Evolutionary conservation across 2,888 invertebrate species (phyloP).

Genomic region (Chalcis sispes): DNA sequence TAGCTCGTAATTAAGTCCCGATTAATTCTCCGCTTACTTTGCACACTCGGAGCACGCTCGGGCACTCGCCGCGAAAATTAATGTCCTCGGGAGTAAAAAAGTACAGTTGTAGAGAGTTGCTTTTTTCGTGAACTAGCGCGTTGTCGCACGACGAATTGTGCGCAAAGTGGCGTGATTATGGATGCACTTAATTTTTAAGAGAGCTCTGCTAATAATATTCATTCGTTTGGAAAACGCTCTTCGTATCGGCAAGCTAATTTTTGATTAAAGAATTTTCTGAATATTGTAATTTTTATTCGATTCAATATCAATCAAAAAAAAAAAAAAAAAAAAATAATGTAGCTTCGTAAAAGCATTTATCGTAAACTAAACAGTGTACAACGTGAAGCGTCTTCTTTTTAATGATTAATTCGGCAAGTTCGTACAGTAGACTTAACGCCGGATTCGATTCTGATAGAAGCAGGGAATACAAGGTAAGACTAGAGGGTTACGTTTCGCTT

Average conservation of each 20-base stretch:
- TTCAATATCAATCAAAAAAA: too few relatives aligned
- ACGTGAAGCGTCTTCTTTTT: background rate
- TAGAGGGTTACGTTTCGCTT: slow-evolving; percentile 22
- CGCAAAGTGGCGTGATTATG: background rate
- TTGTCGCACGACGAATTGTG: too few relatives aligned
- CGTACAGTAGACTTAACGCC: background rate
- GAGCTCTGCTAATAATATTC: too few relatives aligned
- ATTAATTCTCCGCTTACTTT: slow-evolving; percentile 71
- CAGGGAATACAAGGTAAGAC: slow-evolving; percentile 1
- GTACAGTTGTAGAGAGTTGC: background rate
- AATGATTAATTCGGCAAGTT: slow-evolving; percentile 24
- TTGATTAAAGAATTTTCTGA: background rate
- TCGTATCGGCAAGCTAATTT: too few relatives aligned
- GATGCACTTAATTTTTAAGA: background rate
- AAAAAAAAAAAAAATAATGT: background rate
- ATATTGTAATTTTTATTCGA: background rate
- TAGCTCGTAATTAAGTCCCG: slow-evolving; percentile 71
- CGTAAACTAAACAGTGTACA: too few relatives aligned
- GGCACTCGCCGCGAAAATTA: slow-evolving; percentile 31
- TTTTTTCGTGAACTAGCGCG: background rate
- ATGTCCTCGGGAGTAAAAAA: slow-evolving; percentile 30
- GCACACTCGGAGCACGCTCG: slow-evolving; percentile 54
- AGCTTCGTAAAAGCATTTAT: too few relatives aligned
- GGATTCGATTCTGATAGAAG: slow-evolving; percentile 38
- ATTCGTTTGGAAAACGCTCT: too few relatives aligned